Conservation (phyloP, 2,888 invertebrate species). For the Anoncus sp. region DNA sequence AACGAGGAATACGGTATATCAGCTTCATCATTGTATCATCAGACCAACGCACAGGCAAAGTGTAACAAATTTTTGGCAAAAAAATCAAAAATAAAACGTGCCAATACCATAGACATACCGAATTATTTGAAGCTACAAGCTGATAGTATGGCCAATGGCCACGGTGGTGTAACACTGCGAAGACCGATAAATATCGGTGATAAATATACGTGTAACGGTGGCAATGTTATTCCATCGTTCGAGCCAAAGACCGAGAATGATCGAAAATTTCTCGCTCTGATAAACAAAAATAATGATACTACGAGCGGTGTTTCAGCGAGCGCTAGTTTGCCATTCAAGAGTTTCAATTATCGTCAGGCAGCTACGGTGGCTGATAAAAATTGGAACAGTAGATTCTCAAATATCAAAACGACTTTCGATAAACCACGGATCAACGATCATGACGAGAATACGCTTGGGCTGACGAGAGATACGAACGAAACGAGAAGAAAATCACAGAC, state of each 20-base stretch:
- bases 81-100: constrained; percentile 92
- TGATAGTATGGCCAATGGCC: constrained; percentile 71
- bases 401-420: constrained; percentile 93
- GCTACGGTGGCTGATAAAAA: constrained; percentile 83
- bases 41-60: constrained; percentile 56
- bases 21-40: constrained; percentile 63
- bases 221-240: constrained; percentile 87
- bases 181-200: constrained; percentile 86
- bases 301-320: constrained; percentile 62
- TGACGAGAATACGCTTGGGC: constrained; percentile 16
- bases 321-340: constrained; percentile 72
- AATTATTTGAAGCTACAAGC: constrained; percentile 84
- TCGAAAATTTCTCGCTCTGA: constrained; percentile 92
- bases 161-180: constrained; percentile 82
- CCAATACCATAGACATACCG: constrained; percentile 95
- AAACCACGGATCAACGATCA: constrained; percentile 75
- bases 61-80: constrained; percentile 85
- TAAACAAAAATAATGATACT: constrained; percentile 89
- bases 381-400: constrained; percentile 93
- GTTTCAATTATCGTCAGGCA: constrained; percentile 73
- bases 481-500: constrained; percentile 31
- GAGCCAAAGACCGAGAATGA: constrained; percentile 94
- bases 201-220: constrained; percentile 80
- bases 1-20: constrained; percentile 58
- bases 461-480: constrained; percentile 24